Percentiles rank a stretch among this genome's conserved stretches.
Evolutionary conservation across 2,113 vertebrate genomes (phyloP).

Genomic region (Gila orcuttii): DNA sequence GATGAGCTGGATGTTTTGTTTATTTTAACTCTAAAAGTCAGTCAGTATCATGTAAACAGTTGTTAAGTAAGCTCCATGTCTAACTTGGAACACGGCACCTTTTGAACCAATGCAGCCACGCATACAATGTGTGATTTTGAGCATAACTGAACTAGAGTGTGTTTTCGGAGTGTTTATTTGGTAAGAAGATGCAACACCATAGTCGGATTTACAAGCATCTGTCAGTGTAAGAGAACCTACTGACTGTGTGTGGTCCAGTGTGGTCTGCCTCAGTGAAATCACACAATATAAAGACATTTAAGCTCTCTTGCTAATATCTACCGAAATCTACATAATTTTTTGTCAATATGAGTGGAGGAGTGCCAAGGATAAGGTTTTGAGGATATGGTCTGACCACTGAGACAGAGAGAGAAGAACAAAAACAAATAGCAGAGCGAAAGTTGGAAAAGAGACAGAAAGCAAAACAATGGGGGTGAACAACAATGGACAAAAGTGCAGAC

Average conservation of each 20-base stretch:
- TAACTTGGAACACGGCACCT: conserved; percentile 9
- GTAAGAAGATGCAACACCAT: neutral
- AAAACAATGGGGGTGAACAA: conserved; percentile 4
- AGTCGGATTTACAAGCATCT: neutral
- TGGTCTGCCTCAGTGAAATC: neutral
- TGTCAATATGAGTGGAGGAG: conserved; percentile 40
- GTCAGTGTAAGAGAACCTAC: neutral
- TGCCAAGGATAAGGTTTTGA: conserved; percentile 34
- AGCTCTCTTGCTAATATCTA: conserved; percentile 53
- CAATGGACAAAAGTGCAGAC: conserved; percentile 3
- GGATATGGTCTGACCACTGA: conserved; percentile 25
- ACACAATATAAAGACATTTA: conserved; percentile 27
- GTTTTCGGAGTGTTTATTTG: conserved; percentile 18
- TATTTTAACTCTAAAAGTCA: conserved; percentile 41
- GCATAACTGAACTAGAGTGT: neutral
- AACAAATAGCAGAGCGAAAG: neutral
- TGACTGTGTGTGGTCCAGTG: conserved; percentile 14
- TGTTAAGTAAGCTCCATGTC: neutral
- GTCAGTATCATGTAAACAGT: conserved; percentile 8
- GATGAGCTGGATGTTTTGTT: neutral
- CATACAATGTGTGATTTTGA: neutral
- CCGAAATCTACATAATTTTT: conserved; percentile 58
- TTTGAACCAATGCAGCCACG: neutral
- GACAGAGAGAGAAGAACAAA: neutral
- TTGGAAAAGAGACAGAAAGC: neutral